Percentiles rank a stretch among this genome's conserved stretches.
phyloP scores from a whole-genome alignment of 92 coral and sea anemone species.

The Galaxea fascicularis region DNA sequence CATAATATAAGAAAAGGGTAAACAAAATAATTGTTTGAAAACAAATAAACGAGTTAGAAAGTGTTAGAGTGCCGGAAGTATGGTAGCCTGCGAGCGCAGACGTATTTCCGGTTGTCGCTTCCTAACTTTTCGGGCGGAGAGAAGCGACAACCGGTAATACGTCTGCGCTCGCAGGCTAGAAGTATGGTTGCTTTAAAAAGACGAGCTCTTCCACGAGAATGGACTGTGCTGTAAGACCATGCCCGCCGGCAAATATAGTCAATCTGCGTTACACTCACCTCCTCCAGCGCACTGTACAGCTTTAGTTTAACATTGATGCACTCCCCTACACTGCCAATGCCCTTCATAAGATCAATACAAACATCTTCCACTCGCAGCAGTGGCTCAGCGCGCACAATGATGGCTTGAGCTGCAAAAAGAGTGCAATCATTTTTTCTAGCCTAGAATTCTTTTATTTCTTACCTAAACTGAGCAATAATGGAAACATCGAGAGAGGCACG shows the following conservation, averaged over 20 bases:
- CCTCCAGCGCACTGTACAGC: slow-evolving; percentile 89
- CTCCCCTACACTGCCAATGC: slow-evolving; percentile 96
- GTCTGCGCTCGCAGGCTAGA: no score
- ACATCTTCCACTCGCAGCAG: slow-evolving; percentile 84
- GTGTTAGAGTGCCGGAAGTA: no score
- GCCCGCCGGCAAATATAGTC: background rate
- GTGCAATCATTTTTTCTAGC: background rate
- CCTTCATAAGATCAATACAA: slow-evolving; percentile 83
- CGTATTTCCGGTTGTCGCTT: no score
- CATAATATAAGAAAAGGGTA: no score
- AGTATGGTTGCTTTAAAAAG: no score
- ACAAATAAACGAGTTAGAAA: no score
- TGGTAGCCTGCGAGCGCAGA: no score
- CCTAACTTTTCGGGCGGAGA: no score
- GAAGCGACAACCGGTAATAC: no score
- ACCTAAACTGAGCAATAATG: background rate
- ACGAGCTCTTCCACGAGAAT: no score
- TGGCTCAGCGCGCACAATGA: slow-evolving; percentile 94
- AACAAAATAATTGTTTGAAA: no score
- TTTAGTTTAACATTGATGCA: slow-evolving; percentile 79
- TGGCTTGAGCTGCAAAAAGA: slow-evolving; percentile 70
- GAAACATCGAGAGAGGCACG: background rate
- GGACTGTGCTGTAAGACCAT: background rate
- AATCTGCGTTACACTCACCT: slow-evolving; percentile 56
- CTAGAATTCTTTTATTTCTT: no score